Percentiles rank a stretch among this genome's conserved stretches.
Conservation (phyloP, 1,140 invertebrate species). For the Alviniconcha marisindica region DNA sequence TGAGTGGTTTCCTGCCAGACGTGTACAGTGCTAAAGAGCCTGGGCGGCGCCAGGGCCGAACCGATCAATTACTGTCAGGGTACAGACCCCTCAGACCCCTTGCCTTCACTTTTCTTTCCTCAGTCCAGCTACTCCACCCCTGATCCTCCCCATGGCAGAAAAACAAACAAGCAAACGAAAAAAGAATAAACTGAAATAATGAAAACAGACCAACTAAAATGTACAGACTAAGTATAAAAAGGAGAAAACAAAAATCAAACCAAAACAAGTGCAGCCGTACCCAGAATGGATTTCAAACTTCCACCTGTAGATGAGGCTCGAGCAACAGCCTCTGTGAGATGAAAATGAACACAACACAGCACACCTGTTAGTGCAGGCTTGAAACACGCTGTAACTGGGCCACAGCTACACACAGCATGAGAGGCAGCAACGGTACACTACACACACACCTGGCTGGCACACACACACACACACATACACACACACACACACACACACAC, state of each 20-base stretch:
- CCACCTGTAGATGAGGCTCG: not conserved
- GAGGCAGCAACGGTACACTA: not conserved
- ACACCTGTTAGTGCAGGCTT: not conserved
- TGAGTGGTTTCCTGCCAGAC: too few relatives aligned
- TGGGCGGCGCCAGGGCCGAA: too few relatives aligned
- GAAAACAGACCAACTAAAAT: not conserved
- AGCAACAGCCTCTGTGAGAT: conserved; percentile 7
- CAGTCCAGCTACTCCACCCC: too few relatives aligned
- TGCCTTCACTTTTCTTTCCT: too few relatives aligned
- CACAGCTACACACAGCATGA: not conserved
- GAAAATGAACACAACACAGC: not conserved
- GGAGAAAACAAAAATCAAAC: not conserved
- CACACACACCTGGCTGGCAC: not conserved
- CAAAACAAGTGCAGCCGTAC: not conserved
- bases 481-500: not conserved
- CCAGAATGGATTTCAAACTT: conserved; percentile 28
- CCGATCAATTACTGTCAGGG: not conserved
- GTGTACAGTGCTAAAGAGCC: too few relatives aligned
- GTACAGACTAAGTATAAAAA: not conserved
- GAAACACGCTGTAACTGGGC: not conserved
- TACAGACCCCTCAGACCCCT: too few relatives aligned
- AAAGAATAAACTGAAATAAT: not conserved
- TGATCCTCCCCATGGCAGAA: too few relatives aligned
- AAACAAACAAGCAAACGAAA: not conserved
- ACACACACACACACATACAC: not conserved